Conservation (phyloP, 2,888 invertebrate genomes). For the Idaea biselata region DNA sequence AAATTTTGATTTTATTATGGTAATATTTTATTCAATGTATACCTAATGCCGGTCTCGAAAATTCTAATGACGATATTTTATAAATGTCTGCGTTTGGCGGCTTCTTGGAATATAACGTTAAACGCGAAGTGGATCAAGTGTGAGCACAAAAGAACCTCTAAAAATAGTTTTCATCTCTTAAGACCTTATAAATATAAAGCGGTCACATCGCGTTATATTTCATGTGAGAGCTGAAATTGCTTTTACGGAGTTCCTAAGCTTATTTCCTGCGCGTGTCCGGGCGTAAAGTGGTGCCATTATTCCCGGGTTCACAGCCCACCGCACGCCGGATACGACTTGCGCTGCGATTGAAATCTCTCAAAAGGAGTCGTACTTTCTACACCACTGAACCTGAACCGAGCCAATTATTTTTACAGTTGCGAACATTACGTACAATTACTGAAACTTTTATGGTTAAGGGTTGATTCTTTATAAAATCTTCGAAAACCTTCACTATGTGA, state of each 20-base stretch:
- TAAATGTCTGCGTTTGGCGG: not conserved
- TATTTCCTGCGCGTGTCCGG: conserved; percentile 76
- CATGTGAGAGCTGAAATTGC: conserved; percentile 75
- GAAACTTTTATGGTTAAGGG: not conserved
- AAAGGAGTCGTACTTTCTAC: conserved; percentile 68
- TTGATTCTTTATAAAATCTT: not conserved
- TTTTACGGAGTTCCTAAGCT: conserved; percentile 80
- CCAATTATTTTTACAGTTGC: conserved; percentile 50
- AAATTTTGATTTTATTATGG: not conserved
- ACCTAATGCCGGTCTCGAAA: not conserved
- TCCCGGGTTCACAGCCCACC: conserved; percentile 39
- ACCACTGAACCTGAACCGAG: conserved; percentile 58
- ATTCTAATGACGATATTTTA: conserved; percentile 1
- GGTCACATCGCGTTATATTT: conserved; percentile 76
- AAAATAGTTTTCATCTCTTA: conserved; percentile 60
- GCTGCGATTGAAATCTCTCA: conserved; percentile 56
- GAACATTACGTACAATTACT: conserved; percentile 27
- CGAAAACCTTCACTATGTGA: too few relatives aligned
- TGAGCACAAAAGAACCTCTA: conserved; percentile 43
- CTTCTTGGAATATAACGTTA: conserved; percentile 6
- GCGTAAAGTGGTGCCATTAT: conserved; percentile 78
- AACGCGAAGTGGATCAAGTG: conserved; percentile 13
- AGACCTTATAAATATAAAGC: conserved; percentile 77
- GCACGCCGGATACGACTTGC: conserved; percentile 45
- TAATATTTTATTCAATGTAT: not conserved